Evolutionary conservation across 1,140 invertebrate genomes (phyloP).

Genomic region (Leucophenga varia): DNA sequence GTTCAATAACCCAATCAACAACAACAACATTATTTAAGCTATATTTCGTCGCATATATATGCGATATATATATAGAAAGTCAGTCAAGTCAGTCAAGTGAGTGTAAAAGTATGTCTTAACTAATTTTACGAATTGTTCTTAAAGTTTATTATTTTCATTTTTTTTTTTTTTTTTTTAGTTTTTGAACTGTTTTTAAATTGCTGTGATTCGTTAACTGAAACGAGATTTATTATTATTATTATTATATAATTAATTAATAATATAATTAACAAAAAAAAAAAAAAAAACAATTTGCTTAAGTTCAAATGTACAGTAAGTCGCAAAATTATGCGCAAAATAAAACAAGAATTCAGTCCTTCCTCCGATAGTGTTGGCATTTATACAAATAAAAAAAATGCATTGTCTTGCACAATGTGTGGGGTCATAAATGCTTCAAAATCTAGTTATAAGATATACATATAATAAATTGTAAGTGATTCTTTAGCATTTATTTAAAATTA

Average conservation of each 20-base stretch:
- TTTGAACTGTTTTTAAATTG: conserved; percentile 52
- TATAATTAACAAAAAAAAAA: not conserved
- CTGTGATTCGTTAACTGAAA: conserved; percentile 54
- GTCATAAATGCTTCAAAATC: no score
- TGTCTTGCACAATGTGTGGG: not conserved
- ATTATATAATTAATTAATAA: not conserved
- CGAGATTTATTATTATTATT: not conserved
- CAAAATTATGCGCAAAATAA: conserved; percentile 9
- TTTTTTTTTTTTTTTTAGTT: no score
- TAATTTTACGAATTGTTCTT: no score
- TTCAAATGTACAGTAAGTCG: conserved; percentile 56
- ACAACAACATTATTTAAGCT: conserved; percentile 32
- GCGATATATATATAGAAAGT: not conserved
- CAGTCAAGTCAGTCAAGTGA: not conserved
- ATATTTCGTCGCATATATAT: not conserved
- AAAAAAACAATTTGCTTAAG: conserved; percentile 35
- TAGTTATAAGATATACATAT: no score
- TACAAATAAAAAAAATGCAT: no score
- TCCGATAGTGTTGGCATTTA: conserved; percentile 54
- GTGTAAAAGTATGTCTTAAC: no score
- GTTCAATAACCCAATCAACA: conserved; percentile 41
- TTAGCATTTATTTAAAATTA: no score
- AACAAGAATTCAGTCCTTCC: conserved; percentile 51
- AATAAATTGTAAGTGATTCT: no score
- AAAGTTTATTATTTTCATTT: no score